Evolutionary conservation across 2,888 invertebrate species (phyloP), one percentile per base, ranked within the genome.

Genomic region (Pardosa pseudoannulata): DNA sequence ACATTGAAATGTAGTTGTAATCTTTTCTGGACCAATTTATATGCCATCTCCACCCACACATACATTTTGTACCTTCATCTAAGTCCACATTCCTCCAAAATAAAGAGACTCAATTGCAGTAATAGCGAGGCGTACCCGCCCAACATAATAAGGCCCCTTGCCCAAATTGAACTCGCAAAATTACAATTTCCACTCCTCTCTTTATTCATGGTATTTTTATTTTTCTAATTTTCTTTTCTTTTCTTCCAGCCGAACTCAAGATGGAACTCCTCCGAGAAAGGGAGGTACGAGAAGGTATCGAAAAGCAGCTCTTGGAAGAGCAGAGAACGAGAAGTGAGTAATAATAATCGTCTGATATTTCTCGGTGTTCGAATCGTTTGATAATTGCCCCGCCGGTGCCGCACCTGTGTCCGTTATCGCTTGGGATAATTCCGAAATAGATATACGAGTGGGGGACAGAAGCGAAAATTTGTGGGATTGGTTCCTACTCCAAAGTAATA

Each of bases 191-290:
- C 82, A 83, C 82, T 76, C 82, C 82, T 68, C 62, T 65, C 71
- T 83, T 83, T 76, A 83, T 83, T 83, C 82, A 65, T 76, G 75
- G 74, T 70, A 50, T 56, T 62, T 71, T 64, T 27, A 62, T 56
- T 74, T 67, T 71, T 32, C 41, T 56, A 32, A 70, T 23, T 41
- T 68, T 68, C 36, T 39, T 6, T 72, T 46, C 50, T 68, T 93
- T 93, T 91, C 94, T 94, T 16, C 79, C 94, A 98, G 98, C 97
- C 91, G 97, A 98, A 93, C 93, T 98, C 90, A 97, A 97, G 93
- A 97, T 97, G 96, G 97, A 98, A 92, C 95, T 98, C 88, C 93
- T 97, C 89, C 94, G 97, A 91, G 98, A 98, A 93, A 93, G 97
- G 91, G 98, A 98, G 93, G 95, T 96, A 88, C 96, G 97, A 93